Evolutionary conservation across 1,140 invertebrate genomes (phyloP), one percentile per base, ranked within the genome.

Genomic region (Ctenoplectra terminalis): DNA sequence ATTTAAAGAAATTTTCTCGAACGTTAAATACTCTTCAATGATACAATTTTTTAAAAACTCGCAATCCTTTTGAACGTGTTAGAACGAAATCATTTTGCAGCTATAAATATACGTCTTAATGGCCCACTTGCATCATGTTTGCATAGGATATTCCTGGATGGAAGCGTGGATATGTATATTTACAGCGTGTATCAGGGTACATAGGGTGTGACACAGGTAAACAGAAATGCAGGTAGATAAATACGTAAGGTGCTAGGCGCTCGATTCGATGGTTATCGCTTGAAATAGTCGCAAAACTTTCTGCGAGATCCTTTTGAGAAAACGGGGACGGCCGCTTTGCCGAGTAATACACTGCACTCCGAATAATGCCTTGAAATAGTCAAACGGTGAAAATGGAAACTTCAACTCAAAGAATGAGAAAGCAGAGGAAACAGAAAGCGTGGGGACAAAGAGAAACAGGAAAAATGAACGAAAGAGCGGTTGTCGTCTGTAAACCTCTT

Each of bases 281-380:
- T 31, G 74, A 82, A 85, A 85, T 85, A 78, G 80, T 85, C 56
- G 43, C 69, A 61, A 70, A 78, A 85, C 81, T 83, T 85, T 83
- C 81, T 69, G 70, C 81, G 43, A 52, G 73, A 69, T 79, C 81
- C 56, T 83, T 85, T 78, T 50, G 69, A 72, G 74, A 63, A 70
- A 83, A 83, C 40, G 63, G 61, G 69, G 37, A 70, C 50, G 69
- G 69, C 64, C 71, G 83, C 79, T 85, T 85, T 71, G 46, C 63
- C n/a, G 74, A 64, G 66, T 48, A 69, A 81, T 81, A 76, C 80
- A 70, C 76, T 78, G 52, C 48, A 54, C 73, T 64, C 31, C 71
- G 60, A 75, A 56, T 75, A 81, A 63, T 73, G 60, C 75, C 67
- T 54, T 23, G 80, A 64, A 60, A 82, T 54, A 66, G 73, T 77